A percentile compares a stretch with the other conserved stretches of the same genome.
These are phyloP conservation scores for Onychorhynchus coronatus DNA, from an alignment of 2,113 vertebrate species.

Conservation along the genomic window DNA sequence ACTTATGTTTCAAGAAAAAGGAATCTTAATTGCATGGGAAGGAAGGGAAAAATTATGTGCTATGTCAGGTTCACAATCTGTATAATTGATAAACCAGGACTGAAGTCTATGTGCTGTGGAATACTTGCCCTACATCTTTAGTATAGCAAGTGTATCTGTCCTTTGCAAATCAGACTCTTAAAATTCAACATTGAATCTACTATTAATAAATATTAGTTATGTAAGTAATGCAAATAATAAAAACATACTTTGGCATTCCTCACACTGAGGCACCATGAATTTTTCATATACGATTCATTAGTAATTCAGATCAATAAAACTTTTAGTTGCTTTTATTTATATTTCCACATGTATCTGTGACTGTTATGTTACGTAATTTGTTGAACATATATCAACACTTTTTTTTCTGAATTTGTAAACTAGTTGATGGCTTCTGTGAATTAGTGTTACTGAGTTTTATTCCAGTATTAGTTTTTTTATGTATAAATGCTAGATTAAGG, in stretches of 20 bases:
- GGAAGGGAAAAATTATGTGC: background rate
- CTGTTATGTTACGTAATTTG: background rate
- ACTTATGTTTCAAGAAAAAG: background rate
- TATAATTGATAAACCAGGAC: accelerated
- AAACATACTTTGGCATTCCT: background rate
- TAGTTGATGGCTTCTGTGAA: background rate
- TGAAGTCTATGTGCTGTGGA: background rate
- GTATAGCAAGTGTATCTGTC: background rate
- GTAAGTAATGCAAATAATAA: background rate
- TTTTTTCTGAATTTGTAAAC: constrained; percentile 7
- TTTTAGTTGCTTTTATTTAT: background rate
- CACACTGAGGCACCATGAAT: background rate
- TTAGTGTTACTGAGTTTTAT: background rate
- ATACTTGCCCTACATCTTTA: background rate
- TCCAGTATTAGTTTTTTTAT: background rate
- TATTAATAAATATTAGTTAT: background rate
- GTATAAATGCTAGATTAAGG: background rate
- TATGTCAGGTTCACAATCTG: background rate
- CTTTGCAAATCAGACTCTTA: background rate
- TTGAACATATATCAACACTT: background rate
- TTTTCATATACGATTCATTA: background rate
- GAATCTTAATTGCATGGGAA: background rate
- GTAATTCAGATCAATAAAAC: background rate
- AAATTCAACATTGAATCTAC: background rate
- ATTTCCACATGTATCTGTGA: background rate